Base-by-base conservation (phyloP, 1,140 invertebrate species). In the Mylabris phalerata region DNA sequence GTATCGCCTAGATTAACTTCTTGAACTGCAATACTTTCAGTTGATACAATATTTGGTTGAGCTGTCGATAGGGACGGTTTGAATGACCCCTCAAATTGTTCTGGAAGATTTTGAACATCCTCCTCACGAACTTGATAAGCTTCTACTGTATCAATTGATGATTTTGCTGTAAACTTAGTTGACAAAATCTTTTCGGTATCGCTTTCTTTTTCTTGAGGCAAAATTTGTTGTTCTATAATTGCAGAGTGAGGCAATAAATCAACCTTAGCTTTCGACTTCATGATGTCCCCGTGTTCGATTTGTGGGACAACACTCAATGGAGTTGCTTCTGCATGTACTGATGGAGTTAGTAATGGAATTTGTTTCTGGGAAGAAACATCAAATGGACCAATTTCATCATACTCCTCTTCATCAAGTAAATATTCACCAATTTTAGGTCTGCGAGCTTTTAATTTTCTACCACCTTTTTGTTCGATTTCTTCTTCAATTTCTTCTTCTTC, bases 81-180 rank as follows among this genome's bases (percentile, higher is more conserved):
- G 54, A 78, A 78, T 27, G 65, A 71, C 42, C 67, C 70, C 2
- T 71, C 52, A 61, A 84, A 84, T 60, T 80, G 75, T 47, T 76
- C 73, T 2, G 83, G 71, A 9, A 73, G 69, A 50, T 73, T 72
- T 66, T 82, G 78, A 38, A 77, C 64, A 39, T 79, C 78, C 39
- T 80, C 77, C 77, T 88, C 81, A 3, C 74, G 80, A 19, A 80
- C 80, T 59, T 82, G 74, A 65, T 82, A 78, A 3, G 84, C 75
- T 68, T 86, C 82, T 5, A 79, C 64, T 26, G 80, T 72, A 57
- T 80, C 78, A 26, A 87, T 67, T 24, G 77, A 75, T 42, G 80
- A 64, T 38, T 75, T 78, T 19, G 82, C 81, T 58, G 65, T 71
- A 49, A 66, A 66, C 59, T 66, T 70, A 25, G 71, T 54, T 26